Base-by-base conservation (phyloP, 2,888 invertebrate species). In the Rhogogaster chlorosoma region DNA sequence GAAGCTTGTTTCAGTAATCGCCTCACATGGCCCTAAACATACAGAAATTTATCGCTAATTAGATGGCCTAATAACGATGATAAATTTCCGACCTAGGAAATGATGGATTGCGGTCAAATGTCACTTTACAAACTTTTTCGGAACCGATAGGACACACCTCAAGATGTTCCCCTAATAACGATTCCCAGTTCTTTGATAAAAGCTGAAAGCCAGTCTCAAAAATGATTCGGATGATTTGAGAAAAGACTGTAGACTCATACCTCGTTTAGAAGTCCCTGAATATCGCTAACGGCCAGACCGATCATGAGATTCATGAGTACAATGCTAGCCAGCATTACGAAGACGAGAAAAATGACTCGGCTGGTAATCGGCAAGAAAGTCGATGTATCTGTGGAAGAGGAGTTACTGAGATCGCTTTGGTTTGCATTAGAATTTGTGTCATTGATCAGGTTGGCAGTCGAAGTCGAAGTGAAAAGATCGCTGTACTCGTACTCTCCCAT, bases 301-400 rank as follows among this genome's bases (percentile, higher is more conserved):
- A 94, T 94, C 92, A 95, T 94, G 61, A 95, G 92, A 89, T 95
- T 95, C 94, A 95, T 95, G 64, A 95, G 90, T 53, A 95, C 94
- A 86, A 95, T 94, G 86, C 94, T 94, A 75, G 94, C 94, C 15
- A 95, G 92, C 53, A 95, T 91, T 38, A 95, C 92, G 89, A 95
- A 95, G 77, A 93, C 88, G 42, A 94, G 89, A 89, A 95, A 95
- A 29, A 95, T 93, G 49, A 94, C 87, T 86, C 94, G 92, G 45
- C 94, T 93, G 36, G 93, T 93, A 57, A 90, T 89, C 36, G 77
- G 29, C 61, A 10, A 73, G n/a, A 64, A 64, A 80, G n/a, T 64
- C 61, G 29, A n/a, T 10, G 4, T 18, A n/a, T 18, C 67, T 73
- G 70, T 32, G 84, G 85, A 42, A 42, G 10, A 73, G 71, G 29